A percentile compares a stretch with the other conserved stretches of the same genome.
Evolutionary conservation across 2,113 vertebrate species (phyloP).

Genomic region (Vulpes ferrilata): DNA sequence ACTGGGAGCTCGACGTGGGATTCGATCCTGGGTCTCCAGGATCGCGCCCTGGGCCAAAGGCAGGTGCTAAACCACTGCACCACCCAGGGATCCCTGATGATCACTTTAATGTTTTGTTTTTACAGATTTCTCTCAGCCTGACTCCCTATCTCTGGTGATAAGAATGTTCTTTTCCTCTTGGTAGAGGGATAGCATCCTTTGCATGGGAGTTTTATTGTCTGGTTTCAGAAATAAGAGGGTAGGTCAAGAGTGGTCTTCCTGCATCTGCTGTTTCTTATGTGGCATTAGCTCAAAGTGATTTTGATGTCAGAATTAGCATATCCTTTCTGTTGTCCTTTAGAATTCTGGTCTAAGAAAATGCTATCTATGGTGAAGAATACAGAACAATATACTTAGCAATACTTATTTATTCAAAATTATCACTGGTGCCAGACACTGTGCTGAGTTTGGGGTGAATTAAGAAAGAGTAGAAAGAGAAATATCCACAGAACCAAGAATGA

Average conservation of each 20-base stretch:
- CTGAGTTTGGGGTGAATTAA: neutral
- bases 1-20: too few relatives aligned
- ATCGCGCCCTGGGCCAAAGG: too few relatives aligned
- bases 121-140: neutral
- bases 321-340: neutral
- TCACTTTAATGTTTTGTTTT: neutral
- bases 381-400: neutral
- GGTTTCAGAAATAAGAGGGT: neutral
- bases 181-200: neutral
- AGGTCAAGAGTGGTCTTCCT: neutral
- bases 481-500: neutral
- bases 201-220: too few relatives aligned
- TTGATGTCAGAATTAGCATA: neutral
- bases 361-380: neutral
- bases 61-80: too few relatives aligned
- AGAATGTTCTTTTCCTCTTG: neutral
- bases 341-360: neutral
- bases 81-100: too few relatives aligned
- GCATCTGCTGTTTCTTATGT: neutral
- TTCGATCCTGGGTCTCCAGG: too few relatives aligned
- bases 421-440: neutral
- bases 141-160: neutral
- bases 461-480: neutral
- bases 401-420: neutral
- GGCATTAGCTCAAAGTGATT: neutral